A percentile compares a stretch with the other conserved stretches of the same genome.
Conservation (phyloP, 2,113 vertebrate genomes). For the Nycticryphes semicollaris region DNA sequence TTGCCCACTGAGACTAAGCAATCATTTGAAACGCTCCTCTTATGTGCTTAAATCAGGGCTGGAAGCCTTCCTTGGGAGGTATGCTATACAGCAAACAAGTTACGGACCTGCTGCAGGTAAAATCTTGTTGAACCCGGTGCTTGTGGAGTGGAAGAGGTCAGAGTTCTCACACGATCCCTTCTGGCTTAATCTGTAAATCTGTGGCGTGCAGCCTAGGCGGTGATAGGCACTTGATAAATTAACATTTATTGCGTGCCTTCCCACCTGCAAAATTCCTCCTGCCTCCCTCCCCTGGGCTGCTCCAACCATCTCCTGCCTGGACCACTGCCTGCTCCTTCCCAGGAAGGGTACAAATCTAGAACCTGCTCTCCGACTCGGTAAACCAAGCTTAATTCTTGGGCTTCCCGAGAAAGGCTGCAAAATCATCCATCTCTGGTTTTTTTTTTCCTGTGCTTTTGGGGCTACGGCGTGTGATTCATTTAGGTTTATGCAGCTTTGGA, state of each 20-base stretch:
- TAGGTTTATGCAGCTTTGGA: neutral
- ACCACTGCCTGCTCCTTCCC: neutral
- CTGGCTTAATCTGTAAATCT: neutral
- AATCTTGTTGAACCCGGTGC: neutral
- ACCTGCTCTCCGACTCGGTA: neutral
- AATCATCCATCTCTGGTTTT: neutral
- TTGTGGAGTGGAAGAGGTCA: neutral
- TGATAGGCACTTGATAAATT: neutral
- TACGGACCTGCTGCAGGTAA: neutral
- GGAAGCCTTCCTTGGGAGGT: neutral
- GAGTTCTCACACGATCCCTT: neutral
- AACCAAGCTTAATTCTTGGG: neutral
- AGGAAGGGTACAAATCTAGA: neutral
- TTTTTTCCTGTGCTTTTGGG: neutral
- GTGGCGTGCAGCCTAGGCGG: neutral
- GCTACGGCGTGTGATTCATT: neutral
- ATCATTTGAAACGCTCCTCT: conserved; percentile 11
- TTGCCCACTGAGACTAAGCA: neutral
- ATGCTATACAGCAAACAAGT: neutral
- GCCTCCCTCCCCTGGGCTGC: neutral
- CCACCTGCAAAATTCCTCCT: neutral
- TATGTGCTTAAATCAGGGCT: neutral
- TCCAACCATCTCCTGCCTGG: neutral
- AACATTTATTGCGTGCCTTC: neutral
- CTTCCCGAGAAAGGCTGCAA: neutral